Evolutionary conservation across 64 coral and sea anemone species (phyloP).

Genomic region (Orbicella faveolata): DNA sequence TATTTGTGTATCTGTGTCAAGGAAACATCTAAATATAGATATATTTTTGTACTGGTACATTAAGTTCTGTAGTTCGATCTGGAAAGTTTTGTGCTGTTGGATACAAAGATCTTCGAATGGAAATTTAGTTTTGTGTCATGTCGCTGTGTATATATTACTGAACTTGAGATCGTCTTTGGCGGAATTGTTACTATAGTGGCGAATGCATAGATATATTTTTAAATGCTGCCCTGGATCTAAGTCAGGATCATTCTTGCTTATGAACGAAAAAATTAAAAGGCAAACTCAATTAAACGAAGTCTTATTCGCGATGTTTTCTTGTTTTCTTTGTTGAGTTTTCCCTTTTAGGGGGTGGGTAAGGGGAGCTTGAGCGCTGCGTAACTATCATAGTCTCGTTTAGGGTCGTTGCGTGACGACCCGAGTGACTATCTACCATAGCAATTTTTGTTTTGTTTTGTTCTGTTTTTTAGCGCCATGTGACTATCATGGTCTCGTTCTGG

Average conservation of each 20-base stretch:
- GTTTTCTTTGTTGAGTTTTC: too few species aligned
- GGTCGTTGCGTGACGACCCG: too few species aligned
- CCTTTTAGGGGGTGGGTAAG: too few species aligned
- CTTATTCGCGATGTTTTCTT: neutral
- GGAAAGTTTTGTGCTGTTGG: neutral
- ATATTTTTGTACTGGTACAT: neutral
- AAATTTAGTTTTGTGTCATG: neutral
- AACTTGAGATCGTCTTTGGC: neutral
- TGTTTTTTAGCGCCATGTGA: too few species aligned
- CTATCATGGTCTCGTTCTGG: too few species aligned
- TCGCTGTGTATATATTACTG: neutral
- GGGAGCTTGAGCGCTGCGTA: too few species aligned
- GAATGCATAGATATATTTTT: neutral
- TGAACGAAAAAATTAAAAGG: neutral
- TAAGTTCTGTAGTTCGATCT: neutral
- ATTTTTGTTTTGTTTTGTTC: too few species aligned
- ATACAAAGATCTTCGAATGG: neutral
- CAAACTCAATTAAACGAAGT: neutral
- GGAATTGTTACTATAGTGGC: too few species aligned
- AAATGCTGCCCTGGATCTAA: neutral
- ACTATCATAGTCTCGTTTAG: too few species aligned
- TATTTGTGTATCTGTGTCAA: neutral
- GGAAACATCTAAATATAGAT: neutral
- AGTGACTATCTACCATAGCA: too few species aligned
- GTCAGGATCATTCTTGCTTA: neutral